Percentiles rank a stretch among this genome's conserved stretches.
Conservation (phyloP, 2,888 invertebrate genomes). For the Trichacis sp. region DNA sequence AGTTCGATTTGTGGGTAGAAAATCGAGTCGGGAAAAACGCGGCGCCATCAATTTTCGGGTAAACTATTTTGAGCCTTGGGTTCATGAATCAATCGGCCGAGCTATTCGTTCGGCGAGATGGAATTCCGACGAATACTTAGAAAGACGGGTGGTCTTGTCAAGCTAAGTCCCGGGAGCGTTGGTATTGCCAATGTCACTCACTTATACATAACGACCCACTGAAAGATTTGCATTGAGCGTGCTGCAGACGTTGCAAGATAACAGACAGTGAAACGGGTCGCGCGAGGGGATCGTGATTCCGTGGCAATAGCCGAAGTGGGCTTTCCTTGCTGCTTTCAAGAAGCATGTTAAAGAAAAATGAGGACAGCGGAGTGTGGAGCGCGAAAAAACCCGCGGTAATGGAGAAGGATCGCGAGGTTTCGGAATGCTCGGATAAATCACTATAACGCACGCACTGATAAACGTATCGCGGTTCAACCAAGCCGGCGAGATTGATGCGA, state of each 20-base stretch:
- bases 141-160: slow-evolving; percentile 44
- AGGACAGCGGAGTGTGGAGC: slow-evolving; percentile 30
- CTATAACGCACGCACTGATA: slow-evolving; percentile 42
- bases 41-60: slow-evolving; percentile 39
- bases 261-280: slow-evolving; percentile 44
- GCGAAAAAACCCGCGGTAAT: slow-evolving; percentile 41
- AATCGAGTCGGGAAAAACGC: slow-evolving; percentile 35
- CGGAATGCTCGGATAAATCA: slow-evolving; percentile 44
- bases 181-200: slow-evolving; percentile 45
- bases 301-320: slow-evolving; percentile 42
- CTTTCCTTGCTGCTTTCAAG: slow-evolving; percentile 42
- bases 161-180: slow-evolving; percentile 40
- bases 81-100: slow-evolving; percentile 43
- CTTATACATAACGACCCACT: slow-evolving; percentile 44
- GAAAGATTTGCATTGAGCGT: slow-evolving; percentile 44
- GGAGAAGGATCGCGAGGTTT: slow-evolving; percentile 44
- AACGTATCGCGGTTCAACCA: slow-evolving; percentile 41
- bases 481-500: slow-evolving; percentile 42
- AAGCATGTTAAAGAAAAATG: slow-evolving; percentile 44
- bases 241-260: slow-evolving; percentile 42
- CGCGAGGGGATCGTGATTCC: slow-evolving; percentile 40
- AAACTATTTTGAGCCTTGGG: slow-evolving; percentile 31
- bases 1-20: too few species aligned
- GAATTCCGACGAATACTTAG: slow-evolving; percentile 41
- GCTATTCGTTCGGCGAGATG: slow-evolving; percentile 40